These are phyloP conservation scores for Protonemura montana DNA, from an alignment of 2,888 invertebrate species.

Conservation along the genomic window DNA sequence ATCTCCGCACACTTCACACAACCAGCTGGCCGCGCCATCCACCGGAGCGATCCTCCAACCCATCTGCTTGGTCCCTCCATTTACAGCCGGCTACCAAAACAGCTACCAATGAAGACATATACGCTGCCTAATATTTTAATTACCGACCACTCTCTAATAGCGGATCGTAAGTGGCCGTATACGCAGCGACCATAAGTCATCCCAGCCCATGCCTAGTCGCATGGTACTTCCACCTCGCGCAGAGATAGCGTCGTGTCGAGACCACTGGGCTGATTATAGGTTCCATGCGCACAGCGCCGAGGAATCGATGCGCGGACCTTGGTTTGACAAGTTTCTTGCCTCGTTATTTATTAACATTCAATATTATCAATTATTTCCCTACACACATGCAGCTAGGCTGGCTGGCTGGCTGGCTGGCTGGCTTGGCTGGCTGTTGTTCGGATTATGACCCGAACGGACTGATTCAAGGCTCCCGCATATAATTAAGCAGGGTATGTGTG, in stretches of 20 bases:
- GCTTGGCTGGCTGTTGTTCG: too few species aligned
- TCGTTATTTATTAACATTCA: background rate
- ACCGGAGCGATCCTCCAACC: background rate
- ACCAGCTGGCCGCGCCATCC: too few species aligned
- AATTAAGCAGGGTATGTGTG: background rate
- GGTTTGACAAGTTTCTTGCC: constrained; percentile 12
- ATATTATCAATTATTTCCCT: constrained; percentile 3
- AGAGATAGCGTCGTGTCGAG: background rate
- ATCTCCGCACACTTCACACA: too few species aligned
- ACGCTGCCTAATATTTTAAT: background rate
- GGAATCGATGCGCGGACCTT: background rate
- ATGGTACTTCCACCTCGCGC: too few species aligned
- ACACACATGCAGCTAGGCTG: background rate
- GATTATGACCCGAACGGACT: background rate
- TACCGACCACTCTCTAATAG: background rate
- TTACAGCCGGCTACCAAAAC: background rate
- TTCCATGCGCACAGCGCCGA: background rate
- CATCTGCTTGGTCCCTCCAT: background rate
- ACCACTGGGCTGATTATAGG: background rate
- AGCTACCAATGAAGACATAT: background rate
- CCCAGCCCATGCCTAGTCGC: too few species aligned
- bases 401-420: too few species aligned
- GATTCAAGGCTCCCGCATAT: background rate
- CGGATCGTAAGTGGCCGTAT: background rate
- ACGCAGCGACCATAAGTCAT: background rate